A percentile compares a stretch with the other conserved stretches of the same genome.
These are phyloP conservation scores for Ostrea edulis DNA, from an alignment of 1,140 invertebrate genomes.

Conservation along the genomic window DNA sequence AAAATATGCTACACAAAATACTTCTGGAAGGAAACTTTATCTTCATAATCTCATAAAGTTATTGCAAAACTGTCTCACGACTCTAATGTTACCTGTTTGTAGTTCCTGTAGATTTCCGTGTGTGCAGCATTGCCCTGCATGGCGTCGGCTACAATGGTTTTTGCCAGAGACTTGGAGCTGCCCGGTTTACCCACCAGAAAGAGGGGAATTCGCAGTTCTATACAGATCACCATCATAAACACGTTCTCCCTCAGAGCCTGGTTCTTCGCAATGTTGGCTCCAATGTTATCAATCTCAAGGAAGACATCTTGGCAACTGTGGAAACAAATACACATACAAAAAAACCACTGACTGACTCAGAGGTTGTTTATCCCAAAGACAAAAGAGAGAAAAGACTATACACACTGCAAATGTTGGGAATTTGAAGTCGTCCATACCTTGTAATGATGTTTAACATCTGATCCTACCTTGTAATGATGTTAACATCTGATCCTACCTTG, in stretches of 20 bases:
- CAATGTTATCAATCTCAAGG: conserved; percentile 68
- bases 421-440: background rate
- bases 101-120: conserved; percentile 66
- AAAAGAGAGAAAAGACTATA: background rate
- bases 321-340: background rate
- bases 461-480: no score
- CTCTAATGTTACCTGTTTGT: conserved; percentile 64
- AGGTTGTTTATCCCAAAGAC: no score
- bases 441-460: no score
- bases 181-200: conserved; percentile 77
- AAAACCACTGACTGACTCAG: background rate
- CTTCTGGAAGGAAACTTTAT: no score
- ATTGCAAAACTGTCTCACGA: background rate
- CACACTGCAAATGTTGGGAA: background rate
- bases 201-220: conserved; percentile 73
- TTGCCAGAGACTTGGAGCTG: conserved; percentile 76
- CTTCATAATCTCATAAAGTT: background rate
- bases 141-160: conserved; percentile 72
- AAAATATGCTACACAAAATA: no score
- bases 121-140: conserved; percentile 71
- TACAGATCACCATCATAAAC: conserved; percentile 76
- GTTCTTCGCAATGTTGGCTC: conserved; percentile 72
- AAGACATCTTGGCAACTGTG: conserved; percentile 72
- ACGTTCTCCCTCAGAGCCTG: conserved; percentile 75
- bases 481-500: no score